These are phyloP conservation scores for Microcebus griseorufus DNA, from an alignment of 2,113 vertebrate species.

Conservation along the genomic window DNA sequence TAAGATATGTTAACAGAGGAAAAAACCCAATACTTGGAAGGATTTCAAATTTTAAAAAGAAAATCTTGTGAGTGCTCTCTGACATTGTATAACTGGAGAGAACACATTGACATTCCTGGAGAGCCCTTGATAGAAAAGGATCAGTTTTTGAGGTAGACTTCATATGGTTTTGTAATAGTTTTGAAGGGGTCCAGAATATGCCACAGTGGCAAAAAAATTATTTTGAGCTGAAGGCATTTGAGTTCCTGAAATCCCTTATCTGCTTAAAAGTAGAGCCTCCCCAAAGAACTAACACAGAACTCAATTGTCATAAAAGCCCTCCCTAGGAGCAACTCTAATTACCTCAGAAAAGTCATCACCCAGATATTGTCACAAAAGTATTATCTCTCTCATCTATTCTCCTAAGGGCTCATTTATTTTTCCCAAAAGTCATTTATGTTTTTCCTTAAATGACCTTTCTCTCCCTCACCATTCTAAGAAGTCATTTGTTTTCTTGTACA, in stretches of 20 bases:
- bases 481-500: not conserved
- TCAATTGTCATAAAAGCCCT: not conserved
- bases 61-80: not conserved
- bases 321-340: not conserved
- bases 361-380: not conserved
- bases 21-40: not conserved
- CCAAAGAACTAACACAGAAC: not conserved
- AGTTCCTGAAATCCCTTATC: not conserved
- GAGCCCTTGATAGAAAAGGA: not conserved
- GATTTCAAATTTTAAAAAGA: conserved; percentile 36
- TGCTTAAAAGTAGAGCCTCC: not conserved
- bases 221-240: not conserved
- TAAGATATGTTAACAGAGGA: not conserved
- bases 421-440: not conserved
- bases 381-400: too few species aligned
- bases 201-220: not conserved
- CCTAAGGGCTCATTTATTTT: not conserved
- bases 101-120: not conserved
- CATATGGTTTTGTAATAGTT: not conserved
- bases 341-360: not conserved
- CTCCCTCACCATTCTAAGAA: not conserved
- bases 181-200: not conserved
- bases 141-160: not conserved
- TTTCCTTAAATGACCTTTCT: not conserved
- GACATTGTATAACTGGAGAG: not conserved